A percentile compares a stretch with the other conserved stretches of the same genome.
These are phyloP conservation scores for Coenobita brevimanus DNA, from an alignment of 1,140 invertebrate species.

Conservation along the genomic window DNA sequence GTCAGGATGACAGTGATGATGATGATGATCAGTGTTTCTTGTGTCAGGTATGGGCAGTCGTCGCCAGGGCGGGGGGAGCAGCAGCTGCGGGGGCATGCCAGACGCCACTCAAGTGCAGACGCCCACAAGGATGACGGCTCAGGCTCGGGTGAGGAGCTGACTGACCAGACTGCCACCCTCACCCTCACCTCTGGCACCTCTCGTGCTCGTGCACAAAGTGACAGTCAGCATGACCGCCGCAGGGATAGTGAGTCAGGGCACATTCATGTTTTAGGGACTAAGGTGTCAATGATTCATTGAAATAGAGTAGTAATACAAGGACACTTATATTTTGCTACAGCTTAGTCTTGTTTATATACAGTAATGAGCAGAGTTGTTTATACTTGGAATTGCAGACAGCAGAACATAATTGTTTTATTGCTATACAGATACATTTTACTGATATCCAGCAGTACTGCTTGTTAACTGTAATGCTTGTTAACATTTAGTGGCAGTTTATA, in stretches of 20 bases:
- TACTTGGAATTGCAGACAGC: too few species aligned
- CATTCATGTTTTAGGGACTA: neutral
- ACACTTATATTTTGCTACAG: too few species aligned
- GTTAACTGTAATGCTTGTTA: too few species aligned
- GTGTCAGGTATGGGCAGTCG: constrained; percentile 46
- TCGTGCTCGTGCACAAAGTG: constrained; percentile 53
- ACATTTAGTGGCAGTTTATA: too few species aligned
- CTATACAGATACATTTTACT: too few species aligned
- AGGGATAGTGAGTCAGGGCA: constrained; percentile 32
- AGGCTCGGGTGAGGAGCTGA: constrained; percentile 40
- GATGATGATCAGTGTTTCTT: too few species aligned
- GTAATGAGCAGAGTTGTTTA: too few species aligned
- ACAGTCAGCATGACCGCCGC: constrained; percentile 55
- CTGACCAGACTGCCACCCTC: constrained; percentile 50
- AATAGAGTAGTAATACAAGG: too few species aligned
- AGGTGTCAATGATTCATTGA: neutral
- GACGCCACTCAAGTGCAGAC: constrained; percentile 60
- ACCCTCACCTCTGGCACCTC: constrained; percentile 43
- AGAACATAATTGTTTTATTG: too few species aligned
- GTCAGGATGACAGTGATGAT: too few species aligned
- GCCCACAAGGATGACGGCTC: constrained; percentile 37
- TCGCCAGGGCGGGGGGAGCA: constrained; percentile 35
- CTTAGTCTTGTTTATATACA: too few species aligned
- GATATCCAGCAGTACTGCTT: too few species aligned
- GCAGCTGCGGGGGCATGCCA: constrained; percentile 42